phyloP scores from a whole-genome alignment of 1,140 invertebrate species.

The Dreissena polymorpha region DNA sequence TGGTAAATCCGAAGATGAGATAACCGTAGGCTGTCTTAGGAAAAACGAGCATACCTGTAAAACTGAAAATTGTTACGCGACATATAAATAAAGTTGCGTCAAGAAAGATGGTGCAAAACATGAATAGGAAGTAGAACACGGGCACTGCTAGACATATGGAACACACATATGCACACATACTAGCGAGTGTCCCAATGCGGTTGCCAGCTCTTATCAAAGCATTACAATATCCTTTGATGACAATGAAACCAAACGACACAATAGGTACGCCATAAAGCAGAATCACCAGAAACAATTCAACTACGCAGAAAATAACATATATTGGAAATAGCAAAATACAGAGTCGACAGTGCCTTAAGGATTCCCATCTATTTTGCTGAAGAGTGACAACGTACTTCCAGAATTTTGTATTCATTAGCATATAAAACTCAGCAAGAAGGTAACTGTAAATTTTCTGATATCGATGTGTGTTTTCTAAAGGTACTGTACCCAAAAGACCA shows the following conservation, averaged over 20 bases:
- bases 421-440: slow-evolving; percentile 35
- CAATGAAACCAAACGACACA: slow-evolving; percentile 1
- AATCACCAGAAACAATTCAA: slow-evolving; percentile 26
- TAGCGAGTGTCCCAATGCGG: background rate
- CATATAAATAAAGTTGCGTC: slow-evolving; percentile 35
- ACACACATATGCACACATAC: background rate
- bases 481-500: slow-evolving; percentile 14
- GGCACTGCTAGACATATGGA: background rate
- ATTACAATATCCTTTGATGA: slow-evolving; percentile 29
- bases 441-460: slow-evolving; percentile 7
- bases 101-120: slow-evolving; percentile 45
- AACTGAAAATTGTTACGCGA: slow-evolving; percentile 25
- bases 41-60: slow-evolving; percentile 37
- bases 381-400: slow-evolving; percentile 32
- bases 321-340: slow-evolving; percentile 21
- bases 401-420: slow-evolving; percentile 45
- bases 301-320: slow-evolving; percentile 10
- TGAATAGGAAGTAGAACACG: slow-evolving; percentile 27
- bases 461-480: background rate
- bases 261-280: slow-evolving; percentile 4
- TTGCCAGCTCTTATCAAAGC: background rate
- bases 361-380: slow-evolving; percentile 31
- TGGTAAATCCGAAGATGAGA: slow-evolving; percentile 36
- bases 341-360: background rate
- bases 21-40: slow-evolving; percentile 46